Conservation (phyloP, 2,888 invertebrate genomes). For the Archaeoteleia sp. region DNA sequence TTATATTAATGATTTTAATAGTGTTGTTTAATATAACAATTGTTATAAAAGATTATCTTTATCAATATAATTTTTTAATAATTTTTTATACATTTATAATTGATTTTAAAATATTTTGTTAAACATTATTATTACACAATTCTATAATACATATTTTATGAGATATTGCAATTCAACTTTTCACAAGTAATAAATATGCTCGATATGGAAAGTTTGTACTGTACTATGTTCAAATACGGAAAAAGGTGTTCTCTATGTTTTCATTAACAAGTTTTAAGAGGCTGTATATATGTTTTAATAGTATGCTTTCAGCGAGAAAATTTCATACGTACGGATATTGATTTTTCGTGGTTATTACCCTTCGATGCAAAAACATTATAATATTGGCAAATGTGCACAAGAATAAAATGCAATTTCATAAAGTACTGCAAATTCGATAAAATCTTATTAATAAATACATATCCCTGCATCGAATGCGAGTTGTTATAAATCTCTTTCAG, state of each 20-base stretch:
- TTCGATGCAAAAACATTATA: constrained; percentile 1
- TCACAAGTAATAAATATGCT: background rate
- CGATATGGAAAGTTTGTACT: background rate
- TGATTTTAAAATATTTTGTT: constrained; percentile 29
- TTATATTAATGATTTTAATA: too few relatives aligned
- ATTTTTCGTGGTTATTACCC: constrained; percentile 10
- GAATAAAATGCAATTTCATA: constrained; percentile 2
- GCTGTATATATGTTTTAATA: background rate
- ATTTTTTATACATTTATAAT: too few relatives aligned
- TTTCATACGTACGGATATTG: constrained; percentile 14
- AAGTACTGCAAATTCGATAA: background rate
- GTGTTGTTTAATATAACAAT: too few relatives aligned
- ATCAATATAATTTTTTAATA: too few relatives aligned
- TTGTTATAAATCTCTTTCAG: too few relatives aligned
- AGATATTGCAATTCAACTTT: background rate
- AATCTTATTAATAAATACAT: too few relatives aligned
- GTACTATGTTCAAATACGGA: background rate
- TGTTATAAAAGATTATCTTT: too few relatives aligned
- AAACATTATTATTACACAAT: constrained; percentile 8
- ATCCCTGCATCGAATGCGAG: too few relatives aligned
- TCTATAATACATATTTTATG: background rate
- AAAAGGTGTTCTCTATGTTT: constrained; percentile 6
- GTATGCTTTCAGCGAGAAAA: constrained; percentile 7
- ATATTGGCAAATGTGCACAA: background rate
- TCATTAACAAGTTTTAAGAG: constrained; percentile 18